Percentiles rank a stretch among this genome's conserved stretches.
phyloP scores from a whole-genome alignment of 2,888 invertebrate genomes.

The Diplolepis rosae region DNA sequence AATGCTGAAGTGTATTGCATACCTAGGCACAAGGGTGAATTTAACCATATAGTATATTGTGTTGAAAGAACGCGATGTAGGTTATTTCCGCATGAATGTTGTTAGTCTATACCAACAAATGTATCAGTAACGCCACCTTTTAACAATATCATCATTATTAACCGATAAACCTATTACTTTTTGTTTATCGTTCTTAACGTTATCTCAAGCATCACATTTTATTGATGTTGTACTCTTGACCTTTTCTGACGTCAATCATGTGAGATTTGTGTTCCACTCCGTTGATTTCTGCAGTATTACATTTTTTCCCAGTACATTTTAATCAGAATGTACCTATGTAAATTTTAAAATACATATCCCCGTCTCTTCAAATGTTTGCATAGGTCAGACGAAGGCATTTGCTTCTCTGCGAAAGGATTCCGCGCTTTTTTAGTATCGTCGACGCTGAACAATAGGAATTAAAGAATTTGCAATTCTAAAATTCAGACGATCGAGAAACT shows the following conservation, averaged over 20 bases:
- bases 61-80: no score
- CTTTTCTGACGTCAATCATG: slow-evolving; percentile 33
- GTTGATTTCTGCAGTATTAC: slow-evolving; percentile 66
- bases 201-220: no score
- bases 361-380: slow-evolving; percentile 71
- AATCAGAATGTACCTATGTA: slow-evolving; percentile 74
- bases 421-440: slow-evolving; percentile 35
- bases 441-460: slow-evolving; percentile 63
- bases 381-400: slow-evolving; percentile 73
- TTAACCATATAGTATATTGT: no score
- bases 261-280: slow-evolving; percentile 45
- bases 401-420: slow-evolving; percentile 57
- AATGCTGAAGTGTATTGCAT: no score
- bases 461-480: slow-evolving; percentile 74
- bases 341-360: slow-evolving; percentile 74
- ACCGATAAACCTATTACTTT: no score
- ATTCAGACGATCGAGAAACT: slow-evolving; percentile 43
- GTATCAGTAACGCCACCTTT: no score
- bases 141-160: no score
- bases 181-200: no score
- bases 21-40: no score
- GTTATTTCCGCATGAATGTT: no score
- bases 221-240: no score
- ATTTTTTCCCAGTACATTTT: slow-evolving; percentile 74
- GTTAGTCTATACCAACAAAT: no score